Evolutionary conservation across 1,140 invertebrate species (phyloP).

Genomic region (Acyrthosiphon pisum): DNA sequence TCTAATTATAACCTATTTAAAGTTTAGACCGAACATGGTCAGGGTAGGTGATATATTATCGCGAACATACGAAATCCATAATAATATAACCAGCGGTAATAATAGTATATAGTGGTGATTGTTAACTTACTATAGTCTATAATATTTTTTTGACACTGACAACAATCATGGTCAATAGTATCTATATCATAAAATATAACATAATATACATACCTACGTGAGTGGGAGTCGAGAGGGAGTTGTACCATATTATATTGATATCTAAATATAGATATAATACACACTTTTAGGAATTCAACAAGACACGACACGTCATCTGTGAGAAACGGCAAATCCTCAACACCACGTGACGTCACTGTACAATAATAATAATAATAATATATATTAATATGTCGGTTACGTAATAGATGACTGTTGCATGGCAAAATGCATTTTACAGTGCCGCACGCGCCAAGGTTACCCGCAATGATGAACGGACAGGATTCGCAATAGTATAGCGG

Average conservation of each 20-base stretch:
- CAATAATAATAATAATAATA: neutral
- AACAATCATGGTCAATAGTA: too few species aligned
- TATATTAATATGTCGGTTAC: neutral
- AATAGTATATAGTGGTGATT: too few species aligned
- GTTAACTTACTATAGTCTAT: too few species aligned
- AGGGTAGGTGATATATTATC: too few species aligned
- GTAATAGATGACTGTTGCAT: slow-evolving; percentile 9
- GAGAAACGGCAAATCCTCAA: neutral
- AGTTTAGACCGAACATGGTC: too few species aligned
- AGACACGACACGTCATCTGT: slow-evolving; percentile 3
- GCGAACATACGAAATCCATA: too few species aligned
- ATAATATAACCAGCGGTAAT: too few species aligned
- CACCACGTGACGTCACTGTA: slow-evolving; percentile 7
- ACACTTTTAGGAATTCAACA: neutral
- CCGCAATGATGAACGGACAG: neutral
- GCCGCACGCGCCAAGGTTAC: neutral
- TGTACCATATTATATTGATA: neutral
- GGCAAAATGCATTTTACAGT: neutral
- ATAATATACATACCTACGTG: too few species aligned
- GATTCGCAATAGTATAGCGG: slow-evolving; percentile 25
- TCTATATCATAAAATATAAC: too few species aligned
- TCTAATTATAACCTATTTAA: too few species aligned
- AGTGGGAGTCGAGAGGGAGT: too few species aligned
- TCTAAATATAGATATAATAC: neutral
- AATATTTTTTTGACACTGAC: too few species aligned